Evolutionary conservation across 2,113 vertebrate species (phyloP), one percentile per base, ranked within the genome.

Genomic region (Apeltes quadracus): DNA sequence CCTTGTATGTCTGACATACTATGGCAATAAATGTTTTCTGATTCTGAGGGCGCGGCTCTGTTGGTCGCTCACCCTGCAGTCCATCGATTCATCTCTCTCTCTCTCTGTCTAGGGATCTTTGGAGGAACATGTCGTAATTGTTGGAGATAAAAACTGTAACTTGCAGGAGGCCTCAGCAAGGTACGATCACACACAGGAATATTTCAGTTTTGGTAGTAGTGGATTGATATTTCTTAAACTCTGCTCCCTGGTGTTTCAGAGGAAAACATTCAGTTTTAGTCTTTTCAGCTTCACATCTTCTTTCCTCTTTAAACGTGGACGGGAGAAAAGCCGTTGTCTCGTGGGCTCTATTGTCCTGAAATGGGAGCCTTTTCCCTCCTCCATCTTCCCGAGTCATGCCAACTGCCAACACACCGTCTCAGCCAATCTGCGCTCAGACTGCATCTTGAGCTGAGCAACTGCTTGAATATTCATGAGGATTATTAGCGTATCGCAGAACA

Each of bases 151-250:
- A 89, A 97, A 94, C 85, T 89, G 92, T 69, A 93, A 71, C 79
- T 15, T 94, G 72, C 95, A 94, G 64, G 96, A 97, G 58, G 87
- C 92, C 69, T 76, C 92, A 72, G 62, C 85, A 83, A 97, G 97
- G 97, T 98, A 94, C 61, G 67, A 62, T 5, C 61, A 8, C 65
- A 61, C 38, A 20, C 50, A 73, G 20, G 38, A 23, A 20, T 65
- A 22, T 18, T 9, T 22, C 0, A 22, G 29, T 20, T 9, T 25
- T 29, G 20, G 0, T 20, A 20, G 18, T 20, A 2, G 18, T 32
- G 3, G 1, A 46, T 13, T n/a, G 1, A 29, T 11, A 22, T 66
- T 22, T 44, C 1, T 22, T 23, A 7, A 27, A 29, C 6, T 55
- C 12, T 11, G n/a, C 34, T 36, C 12, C 1, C 1, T 32, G 12